These are phyloP conservation scores for Masticophis lateralis DNA, from an alignment of 2,797 vertebrate species.

Conservation along the genomic window DNA sequence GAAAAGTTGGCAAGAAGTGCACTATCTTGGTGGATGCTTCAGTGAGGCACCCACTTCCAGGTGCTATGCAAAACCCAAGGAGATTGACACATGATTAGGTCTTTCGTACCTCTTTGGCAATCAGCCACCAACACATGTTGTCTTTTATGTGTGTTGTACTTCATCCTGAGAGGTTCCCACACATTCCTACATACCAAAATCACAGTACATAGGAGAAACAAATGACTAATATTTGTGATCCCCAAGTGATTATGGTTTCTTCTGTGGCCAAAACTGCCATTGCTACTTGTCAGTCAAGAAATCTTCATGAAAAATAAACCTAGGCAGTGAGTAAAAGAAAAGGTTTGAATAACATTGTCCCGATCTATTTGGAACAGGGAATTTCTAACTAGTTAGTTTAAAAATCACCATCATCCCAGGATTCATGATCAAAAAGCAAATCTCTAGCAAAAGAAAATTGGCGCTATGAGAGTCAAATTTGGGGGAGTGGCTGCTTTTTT, in stretches of 20 bases:
- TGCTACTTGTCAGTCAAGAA: neutral
- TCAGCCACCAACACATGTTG: neutral
- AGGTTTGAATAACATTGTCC: neutral
- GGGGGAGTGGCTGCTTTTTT: neutral
- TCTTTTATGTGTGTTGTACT: conserved; percentile 14
- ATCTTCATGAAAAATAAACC: neutral
- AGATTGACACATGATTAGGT: neutral
- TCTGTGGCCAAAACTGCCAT: too few relatives aligned
- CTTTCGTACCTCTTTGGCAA: neutral
- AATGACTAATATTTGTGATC: neutral
- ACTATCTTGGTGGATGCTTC: neutral
- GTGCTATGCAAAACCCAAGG: neutral
- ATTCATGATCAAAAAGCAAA: neutral
- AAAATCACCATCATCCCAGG: neutral
- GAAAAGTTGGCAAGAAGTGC: neutral
- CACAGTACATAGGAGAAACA: neutral
- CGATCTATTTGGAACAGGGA: neutral
- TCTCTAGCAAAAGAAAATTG: neutral
- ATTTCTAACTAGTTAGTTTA: neutral
- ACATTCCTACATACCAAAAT: neutral
- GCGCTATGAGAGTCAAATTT: neutral
- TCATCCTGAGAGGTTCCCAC: neutral
- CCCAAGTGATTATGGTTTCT: neutral
- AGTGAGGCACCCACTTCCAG: neutral
- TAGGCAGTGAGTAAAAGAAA: neutral